Percentiles rank a stretch among this genome's conserved stretches.
Conservation (phyloP, 2,113 vertebrate genomes). For the Crypturellus undulatus region DNA sequence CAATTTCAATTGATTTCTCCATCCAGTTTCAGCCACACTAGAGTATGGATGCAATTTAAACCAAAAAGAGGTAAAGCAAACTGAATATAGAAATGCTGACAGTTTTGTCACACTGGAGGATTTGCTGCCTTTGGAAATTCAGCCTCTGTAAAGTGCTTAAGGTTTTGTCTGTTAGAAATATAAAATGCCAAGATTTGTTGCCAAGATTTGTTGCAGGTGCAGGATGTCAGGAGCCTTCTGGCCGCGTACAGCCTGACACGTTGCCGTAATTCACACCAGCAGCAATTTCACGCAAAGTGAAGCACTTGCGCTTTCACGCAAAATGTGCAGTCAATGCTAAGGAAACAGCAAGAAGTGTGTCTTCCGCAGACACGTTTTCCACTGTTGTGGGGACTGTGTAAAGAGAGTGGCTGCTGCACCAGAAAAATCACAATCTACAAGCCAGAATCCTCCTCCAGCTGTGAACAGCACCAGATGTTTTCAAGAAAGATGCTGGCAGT, state of each 20-base stretch:
- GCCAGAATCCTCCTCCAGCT: not conserved
- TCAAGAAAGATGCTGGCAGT: not conserved
- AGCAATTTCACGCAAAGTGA: too few species aligned
- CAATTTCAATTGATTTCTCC: conserved; percentile 38
- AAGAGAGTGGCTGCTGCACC: not conserved
- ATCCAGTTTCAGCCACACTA: not conserved
- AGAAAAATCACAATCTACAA: not conserved
- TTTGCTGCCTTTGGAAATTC: not conserved
- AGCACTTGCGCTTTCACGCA: not conserved
- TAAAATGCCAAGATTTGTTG: not conserved
- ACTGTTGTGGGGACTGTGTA: not conserved
- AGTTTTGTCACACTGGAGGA: not conserved
- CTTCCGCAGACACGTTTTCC: not conserved
- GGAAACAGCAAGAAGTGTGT: accelerated
- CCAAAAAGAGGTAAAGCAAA: not conserved
- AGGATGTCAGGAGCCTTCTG: not conserved
- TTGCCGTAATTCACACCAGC: not conserved
- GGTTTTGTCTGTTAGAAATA: not conserved
- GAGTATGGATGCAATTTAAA: not conserved
- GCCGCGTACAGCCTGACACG: not conserved
- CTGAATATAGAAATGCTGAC: not conserved
- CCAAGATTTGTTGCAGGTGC: not conserved
- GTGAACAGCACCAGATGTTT: not conserved
- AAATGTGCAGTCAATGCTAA: not conserved
- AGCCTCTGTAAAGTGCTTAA: not conserved